phyloP scores from a whole-genome alignment of 2,797 vertebrate species.

The Serranus cabrilla region DNA sequence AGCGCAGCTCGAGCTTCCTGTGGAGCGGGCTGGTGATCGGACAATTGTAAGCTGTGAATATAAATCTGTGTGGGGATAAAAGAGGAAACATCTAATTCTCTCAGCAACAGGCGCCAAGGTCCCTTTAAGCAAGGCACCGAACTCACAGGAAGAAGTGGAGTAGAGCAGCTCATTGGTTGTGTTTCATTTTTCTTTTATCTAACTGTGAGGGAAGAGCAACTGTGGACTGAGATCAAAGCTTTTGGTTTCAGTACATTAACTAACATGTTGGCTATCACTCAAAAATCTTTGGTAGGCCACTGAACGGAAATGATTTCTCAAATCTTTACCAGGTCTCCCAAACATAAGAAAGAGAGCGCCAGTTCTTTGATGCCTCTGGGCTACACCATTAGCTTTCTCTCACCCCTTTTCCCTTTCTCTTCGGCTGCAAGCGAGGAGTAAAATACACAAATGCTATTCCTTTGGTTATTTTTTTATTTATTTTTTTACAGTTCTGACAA shows the following conservation, averaged over 20 bases:
- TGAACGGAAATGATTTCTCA: conserved; percentile 28
- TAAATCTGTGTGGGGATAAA: background rate
- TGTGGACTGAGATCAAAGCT: conserved; percentile 1
- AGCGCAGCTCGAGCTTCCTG: conserved; percentile 13
- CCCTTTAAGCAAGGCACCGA: background rate
- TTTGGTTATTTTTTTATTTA: conserved; percentile 39
- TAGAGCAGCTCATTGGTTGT: background rate
- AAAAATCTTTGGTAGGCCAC: background rate
- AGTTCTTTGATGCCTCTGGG: conserved; percentile 21
- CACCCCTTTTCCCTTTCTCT: conserved; percentile 2
- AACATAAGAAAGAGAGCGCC: conserved; percentile 14
- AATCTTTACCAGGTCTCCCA: conserved; percentile 27
- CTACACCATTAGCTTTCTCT: conserved; percentile 30
- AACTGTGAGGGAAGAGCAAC: conserved; percentile 3
- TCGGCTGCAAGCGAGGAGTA: conserved; percentile 28
- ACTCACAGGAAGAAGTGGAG: background rate
- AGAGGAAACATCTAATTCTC: background rate
- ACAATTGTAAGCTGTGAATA: background rate
- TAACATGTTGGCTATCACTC: conserved; percentile 9
- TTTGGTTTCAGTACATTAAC: conserved; percentile 2
- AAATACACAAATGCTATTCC: conserved; percentile 25
- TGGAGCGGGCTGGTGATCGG: conserved; percentile 1
- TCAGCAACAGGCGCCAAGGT: background rate
- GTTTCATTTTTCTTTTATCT: conserved; percentile 2
- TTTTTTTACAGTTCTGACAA: too few species aligned